A percentile compares a stretch with the other conserved stretches of the same genome.
Evolutionary conservation across 2,888 invertebrate species (phyloP).

Genomic region (Kuschelorhynchus macadamiae): DNA sequence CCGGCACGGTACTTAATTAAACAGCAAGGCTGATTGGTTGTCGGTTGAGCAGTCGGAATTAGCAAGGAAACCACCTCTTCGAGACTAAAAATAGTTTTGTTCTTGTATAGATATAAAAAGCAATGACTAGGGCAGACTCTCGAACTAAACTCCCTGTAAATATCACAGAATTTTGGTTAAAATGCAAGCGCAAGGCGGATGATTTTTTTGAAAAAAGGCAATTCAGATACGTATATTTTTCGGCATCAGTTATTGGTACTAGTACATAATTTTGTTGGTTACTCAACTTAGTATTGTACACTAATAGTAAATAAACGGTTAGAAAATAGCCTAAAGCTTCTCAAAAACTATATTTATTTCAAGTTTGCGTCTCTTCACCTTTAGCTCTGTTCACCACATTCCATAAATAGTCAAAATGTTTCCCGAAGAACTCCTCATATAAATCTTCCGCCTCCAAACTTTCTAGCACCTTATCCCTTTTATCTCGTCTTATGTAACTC

Average conservation of each 20-base stretch:
- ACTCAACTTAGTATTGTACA: too few relatives aligned
- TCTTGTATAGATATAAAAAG: slow-evolving; percentile 26
- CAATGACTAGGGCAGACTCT: slow-evolving; percentile 19
- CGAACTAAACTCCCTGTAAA: slow-evolving; percentile 47
- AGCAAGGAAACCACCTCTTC: neutral
- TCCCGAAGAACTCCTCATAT: slow-evolving; percentile 71
- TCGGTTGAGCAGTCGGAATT: neutral
- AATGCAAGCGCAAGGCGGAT: slow-evolving; percentile 29
- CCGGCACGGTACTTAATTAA: slow-evolving; percentile 1
- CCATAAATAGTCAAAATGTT: slow-evolving; percentile 67
- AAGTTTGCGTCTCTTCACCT: slow-evolving; percentile 1
- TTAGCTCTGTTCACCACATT: slow-evolving; percentile 57
- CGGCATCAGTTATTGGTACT: slow-evolving; percentile 1
- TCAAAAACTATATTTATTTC: neutral
- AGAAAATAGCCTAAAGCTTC: too few relatives aligned
- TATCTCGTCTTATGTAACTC: slow-evolving; percentile 65
- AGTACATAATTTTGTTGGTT: neutral
- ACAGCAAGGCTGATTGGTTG: slow-evolving; percentile 15
- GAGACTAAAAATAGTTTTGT: neutral
- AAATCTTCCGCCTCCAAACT: slow-evolving; percentile 69
- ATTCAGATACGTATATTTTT: slow-evolving; percentile 34
- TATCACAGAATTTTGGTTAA: slow-evolving; percentile 47
- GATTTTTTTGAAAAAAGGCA: slow-evolving; percentile 24
- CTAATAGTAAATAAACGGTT: too few relatives aligned
- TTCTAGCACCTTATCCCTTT: slow-evolving; percentile 67